Base-by-base conservation (phyloP, 2,797 vertebrate genomes). In the Cephalopachus bancanus region DNA sequence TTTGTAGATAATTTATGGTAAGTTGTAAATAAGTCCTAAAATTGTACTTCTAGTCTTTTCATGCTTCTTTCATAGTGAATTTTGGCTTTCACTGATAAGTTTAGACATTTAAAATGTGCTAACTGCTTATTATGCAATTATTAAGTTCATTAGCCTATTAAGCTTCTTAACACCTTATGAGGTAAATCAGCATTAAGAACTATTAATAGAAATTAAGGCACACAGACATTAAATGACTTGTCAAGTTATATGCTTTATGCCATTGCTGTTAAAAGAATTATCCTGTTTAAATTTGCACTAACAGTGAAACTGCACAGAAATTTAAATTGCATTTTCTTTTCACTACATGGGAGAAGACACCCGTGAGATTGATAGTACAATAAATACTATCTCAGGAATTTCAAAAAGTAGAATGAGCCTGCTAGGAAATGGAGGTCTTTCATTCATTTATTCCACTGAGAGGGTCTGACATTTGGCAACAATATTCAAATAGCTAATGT, bases 271-370 rank as follows among this genome's bases (percentile, higher is more conserved):
- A 33, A 83, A 93, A 81, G 22, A 72, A 12, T 85, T 87, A 71
- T 49, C n/a, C 79, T 95, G 44, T 57, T 89, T 87, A 91, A 93
- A 71, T 96, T 89, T 86, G 10, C 16, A 69, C 71, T 86, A 88
- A 86, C 62, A 92, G 59, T 86, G 94, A 74, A 91, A 94, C 49
- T 92, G 44, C 78, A 55, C 24, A 44, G 62, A 28, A 72, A 95
- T 74, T 96, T 83, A 83, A 96, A 78, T 95, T 33, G 8, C 92
- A 93, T 93, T 95, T 83, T 75, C 64, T 93, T 89, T 72, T 51
- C 33, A 67, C 78, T 65, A 15, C 51, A 53, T 85, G 87, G 51
- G 88, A 59, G 57, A 85, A 8, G 24, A n/a, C 85, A 4, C 26
- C 81, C 1, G 0, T 86, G 55, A 85, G 78, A 87, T 80, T 86